Evolutionary conservation across 1,140 invertebrate species (phyloP).

Genomic region (Gonioctena quinquepunctata): DNA sequence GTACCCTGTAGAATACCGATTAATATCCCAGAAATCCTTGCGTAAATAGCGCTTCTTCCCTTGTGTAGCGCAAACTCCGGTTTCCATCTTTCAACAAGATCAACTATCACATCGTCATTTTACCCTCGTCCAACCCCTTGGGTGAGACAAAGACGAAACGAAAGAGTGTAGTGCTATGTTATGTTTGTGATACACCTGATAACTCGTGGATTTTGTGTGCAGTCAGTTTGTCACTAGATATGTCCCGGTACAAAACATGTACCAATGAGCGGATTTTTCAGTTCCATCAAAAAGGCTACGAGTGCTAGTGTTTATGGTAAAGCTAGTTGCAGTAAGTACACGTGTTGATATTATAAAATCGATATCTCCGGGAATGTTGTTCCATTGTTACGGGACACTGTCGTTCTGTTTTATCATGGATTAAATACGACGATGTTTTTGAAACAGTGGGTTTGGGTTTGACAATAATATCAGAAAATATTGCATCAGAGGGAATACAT

Average conservation of each 20-base stretch:
- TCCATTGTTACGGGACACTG: too few species aligned
- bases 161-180: neutral
- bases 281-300: slow-evolving; percentile 48
- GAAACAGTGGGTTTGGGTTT: too few species aligned
- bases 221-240: slow-evolving; percentile 29
- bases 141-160: neutral
- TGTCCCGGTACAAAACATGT: slow-evolving; percentile 28
- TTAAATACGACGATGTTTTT: too few species aligned
- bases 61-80: neutral
- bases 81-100: neutral
- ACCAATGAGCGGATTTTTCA: slow-evolving; percentile 51
- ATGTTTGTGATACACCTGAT: slow-evolving; percentile 23
- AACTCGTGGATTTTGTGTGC: slow-evolving; percentile 26
- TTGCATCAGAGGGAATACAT: too few species aligned
- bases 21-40: neutral
- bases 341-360: neutral
- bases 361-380: too few species aligned
- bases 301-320: slow-evolving; percentile 31
- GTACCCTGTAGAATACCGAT: neutral
- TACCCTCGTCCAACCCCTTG: neutral
- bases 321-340: slow-evolving; percentile 28
- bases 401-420: too few species aligned
- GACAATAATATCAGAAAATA: too few species aligned
- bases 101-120: too few species aligned
- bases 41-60: neutral